Evolutionary conservation across 1,140 invertebrate genomes (phyloP), one percentile per base, ranked within the genome.

Genomic region (Capitella teleta): DNA sequence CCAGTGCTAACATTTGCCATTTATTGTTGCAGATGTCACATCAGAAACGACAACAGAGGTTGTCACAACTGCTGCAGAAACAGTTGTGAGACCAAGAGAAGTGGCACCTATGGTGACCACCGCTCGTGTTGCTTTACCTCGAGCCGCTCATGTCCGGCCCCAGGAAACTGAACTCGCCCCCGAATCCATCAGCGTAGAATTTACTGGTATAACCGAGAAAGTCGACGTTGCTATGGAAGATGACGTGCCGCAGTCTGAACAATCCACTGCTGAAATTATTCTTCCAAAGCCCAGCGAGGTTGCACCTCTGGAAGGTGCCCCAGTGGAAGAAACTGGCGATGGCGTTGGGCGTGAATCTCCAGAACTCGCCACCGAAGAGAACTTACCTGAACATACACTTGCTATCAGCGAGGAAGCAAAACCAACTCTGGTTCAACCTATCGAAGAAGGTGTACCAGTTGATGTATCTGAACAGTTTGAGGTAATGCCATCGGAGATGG

Each of bases 81-180:
- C 30, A 32, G 38, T 41, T n/a, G 36, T 53, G 30, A 49, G 26
- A 26, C 47, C 40, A 16, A 49, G 60, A 45, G 57, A 59, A 54
- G 57, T 41, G 36, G 34, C 47, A 26, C 38, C 52, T 42, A 37
- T 52, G 24, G 46, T 56, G 28, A 47, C 50, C 44, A 48, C 30
- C 1, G 47, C 32, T 23, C 21, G 5, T 8, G 25, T 40, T 12
- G 28, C 32, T 18, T 36, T 57, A 10, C 54, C 48, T 28, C 38
- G 61, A 58, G 65, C 63, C 57, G 60, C 57, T 58, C 62, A 55
- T 49, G 58, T 60, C 37, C 51, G 54, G 53, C 42, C 58, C 42
- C 42, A 57, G 38, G 48, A 56, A 51, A 58, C 59, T 47, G 52
- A 53, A 38, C 50, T 59, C 45, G 54, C 57, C 51, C 57, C 61